Percentiles rank a stretch among this genome's conserved stretches.
phyloP scores from a whole-genome alignment of 2,113 vertebrate species.

The Otolemur garnettii region DNA sequence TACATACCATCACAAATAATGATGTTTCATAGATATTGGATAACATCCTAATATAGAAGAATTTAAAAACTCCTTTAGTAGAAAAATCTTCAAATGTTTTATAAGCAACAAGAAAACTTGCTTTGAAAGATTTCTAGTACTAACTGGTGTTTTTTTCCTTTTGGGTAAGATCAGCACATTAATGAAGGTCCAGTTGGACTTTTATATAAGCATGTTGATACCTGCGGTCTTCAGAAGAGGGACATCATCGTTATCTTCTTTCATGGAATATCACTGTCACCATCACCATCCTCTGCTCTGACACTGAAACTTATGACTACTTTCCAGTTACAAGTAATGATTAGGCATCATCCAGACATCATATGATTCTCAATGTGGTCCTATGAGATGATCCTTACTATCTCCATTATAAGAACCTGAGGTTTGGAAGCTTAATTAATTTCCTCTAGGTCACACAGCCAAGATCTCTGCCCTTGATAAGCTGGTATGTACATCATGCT shows the following conservation, averaged over 20 bases:
- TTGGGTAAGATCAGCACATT: neutral
- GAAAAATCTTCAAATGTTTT: slow-evolving; percentile 66
- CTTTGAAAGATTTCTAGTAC: slow-evolving; percentile 19
- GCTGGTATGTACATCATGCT: no score
- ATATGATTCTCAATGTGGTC: neutral
- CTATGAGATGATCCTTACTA: neutral
- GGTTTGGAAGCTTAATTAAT: neutral
- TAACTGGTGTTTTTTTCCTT: neutral
- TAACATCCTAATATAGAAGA: slow-evolving; percentile 59
- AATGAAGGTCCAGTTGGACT: neutral
- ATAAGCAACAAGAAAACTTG: neutral
- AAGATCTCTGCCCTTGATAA: neutral
- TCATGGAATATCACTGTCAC: neutral
- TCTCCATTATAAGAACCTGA: neutral
- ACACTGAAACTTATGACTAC: neutral
- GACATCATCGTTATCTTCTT: neutral
- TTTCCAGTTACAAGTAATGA: neutral
- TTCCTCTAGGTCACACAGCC: neutral
- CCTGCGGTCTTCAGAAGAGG: neutral
- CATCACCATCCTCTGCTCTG: neutral
- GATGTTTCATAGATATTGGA: slow-evolving; percentile 73
- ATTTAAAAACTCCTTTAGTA: slow-evolving; percentile 49
- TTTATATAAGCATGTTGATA: neutral
- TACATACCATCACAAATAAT: slow-evolving; percentile 66
- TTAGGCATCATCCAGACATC: neutral